Evolutionary conservation across 2,797 vertebrate genomes (phyloP).

Genomic region (Okamejei kenojei): DNA sequence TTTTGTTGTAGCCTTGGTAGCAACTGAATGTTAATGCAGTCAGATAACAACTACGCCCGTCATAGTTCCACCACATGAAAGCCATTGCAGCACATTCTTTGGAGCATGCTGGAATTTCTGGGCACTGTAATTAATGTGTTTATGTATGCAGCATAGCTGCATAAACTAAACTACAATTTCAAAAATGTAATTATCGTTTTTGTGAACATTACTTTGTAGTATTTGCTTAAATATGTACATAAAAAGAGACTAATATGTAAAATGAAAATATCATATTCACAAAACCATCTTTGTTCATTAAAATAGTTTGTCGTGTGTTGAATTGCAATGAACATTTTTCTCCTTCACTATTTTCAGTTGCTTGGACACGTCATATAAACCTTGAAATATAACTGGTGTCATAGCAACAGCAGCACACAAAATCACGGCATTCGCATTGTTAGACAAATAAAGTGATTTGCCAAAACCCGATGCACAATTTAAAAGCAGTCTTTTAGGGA

Average conservation of each 20-base stretch:
- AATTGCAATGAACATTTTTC: conserved; percentile 13
- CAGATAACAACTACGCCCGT: too few relatives aligned
- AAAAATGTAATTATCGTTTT: neutral
- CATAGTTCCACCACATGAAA: too few relatives aligned
- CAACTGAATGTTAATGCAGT: too few relatives aligned
- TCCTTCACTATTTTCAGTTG: conserved; percentile 46
- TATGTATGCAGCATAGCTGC: neutral
- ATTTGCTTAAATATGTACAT: neutral
- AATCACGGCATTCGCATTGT: conserved; percentile 51
- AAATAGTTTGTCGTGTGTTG: neutral
- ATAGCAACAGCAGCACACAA: conserved; percentile 55
- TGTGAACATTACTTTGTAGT: neutral
- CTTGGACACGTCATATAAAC: conserved; percentile 47
- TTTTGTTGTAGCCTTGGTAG: too few relatives aligned
- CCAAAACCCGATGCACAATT: conserved; percentile 43
- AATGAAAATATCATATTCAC: neutral
- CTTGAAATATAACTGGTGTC: conserved; percentile 53
- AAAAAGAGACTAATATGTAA: neutral
- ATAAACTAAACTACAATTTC: neutral
- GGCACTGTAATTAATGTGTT: neutral
- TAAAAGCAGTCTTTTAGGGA: conserved; percentile 5
- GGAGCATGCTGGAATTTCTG: too few relatives aligned
- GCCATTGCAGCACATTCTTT: too few relatives aligned
- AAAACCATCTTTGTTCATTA: conserved; percentile 6
- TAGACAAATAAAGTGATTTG: conserved; percentile 51